Conservation (phyloP, 2,113 vertebrate species). For the Chitala chitala region DNA sequence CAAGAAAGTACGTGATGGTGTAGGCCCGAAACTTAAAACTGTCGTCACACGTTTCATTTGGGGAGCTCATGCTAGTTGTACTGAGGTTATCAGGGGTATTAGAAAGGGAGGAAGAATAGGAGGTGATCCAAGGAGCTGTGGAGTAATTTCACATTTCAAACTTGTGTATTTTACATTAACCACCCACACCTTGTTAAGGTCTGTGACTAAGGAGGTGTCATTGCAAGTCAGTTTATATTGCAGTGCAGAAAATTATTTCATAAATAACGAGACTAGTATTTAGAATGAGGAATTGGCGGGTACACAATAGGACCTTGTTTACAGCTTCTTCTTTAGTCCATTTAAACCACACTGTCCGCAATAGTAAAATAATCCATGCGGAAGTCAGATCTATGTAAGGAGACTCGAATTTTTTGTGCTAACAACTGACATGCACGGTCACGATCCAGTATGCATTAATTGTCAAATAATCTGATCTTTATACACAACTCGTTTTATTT, state of each 20-base stretch:
- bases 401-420: too few species aligned
- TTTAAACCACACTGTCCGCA: not conserved
- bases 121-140: not conserved
- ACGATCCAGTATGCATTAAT: too few species aligned
- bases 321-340: not conserved
- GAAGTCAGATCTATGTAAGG: not conserved
- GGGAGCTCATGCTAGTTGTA: not conserved
- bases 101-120: not conserved
- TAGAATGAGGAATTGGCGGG: not conserved
- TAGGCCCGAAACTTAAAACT: constrained; percentile 54
- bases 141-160: not conserved
- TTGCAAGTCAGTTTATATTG: too few species aligned
- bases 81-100: not conserved
- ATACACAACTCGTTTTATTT: too few species aligned
- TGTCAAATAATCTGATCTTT: too few species aligned
- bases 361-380: not conserved
- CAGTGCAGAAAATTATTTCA: not conserved
- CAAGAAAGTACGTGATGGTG: constrained; percentile 48
- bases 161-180: not conserved
- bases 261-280: not conserved
- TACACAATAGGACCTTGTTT: not conserved
- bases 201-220: not conserved
- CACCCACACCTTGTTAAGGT: not conserved
- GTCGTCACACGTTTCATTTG: constrained; percentile 29
- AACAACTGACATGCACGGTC: too few species aligned